Base-by-base conservation (phyloP, 2,888 invertebrate species). In the Ditula angustiorana region DNA sequence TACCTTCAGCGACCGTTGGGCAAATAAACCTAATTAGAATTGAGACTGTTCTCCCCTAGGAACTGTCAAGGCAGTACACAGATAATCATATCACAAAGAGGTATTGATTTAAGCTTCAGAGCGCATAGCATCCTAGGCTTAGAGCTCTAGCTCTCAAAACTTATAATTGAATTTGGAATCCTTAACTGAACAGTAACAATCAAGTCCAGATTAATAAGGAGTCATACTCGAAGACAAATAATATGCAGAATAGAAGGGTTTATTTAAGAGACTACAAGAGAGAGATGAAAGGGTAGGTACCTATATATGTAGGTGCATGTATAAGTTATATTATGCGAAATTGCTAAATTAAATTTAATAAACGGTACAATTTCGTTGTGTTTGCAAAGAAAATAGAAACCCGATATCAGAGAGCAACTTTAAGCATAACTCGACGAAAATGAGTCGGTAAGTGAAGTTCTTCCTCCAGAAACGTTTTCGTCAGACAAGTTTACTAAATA, bases 131-230 rank as follows among this genome's bases (percentile, higher is more conserved):
- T 57, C 79, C 79, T 73, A 73, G 80, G 78, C 75, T 76, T 73
- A 61, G 71, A 71, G 74, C 67, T 76, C 75, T 72, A 75, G 73
- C 77, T 79, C 81, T 80, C 81, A 75, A 83, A 86, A 86, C 83
- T 85, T 86, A 83, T 85, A 86, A 86, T 86, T 86, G 83, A 86
- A 85, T 85, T 77, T 78, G 74, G 74, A 83, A 83, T 82, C 81
- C 79, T 75, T 84, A 86, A 86, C 85, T 84, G 83, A 84, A 86
- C 80, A 78, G 85, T 83, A 84, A 82, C 85, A 86, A 83, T 83
- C 79, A 76, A 84, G 79, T 81, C 81, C 78, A 78, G 76, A 81
- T 83, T 80, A 83, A 80, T 81, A 73, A 74, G 75, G 76, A 80
- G 77, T 77, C 71, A 67, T 67, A 16, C 50, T 50, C 19, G 19